A percentile compares a stretch with the other conserved stretches of the same genome.
phyloP scores from a whole-genome alignment of 1,140 invertebrate genomes.

The Chrysomallon squamiferum region DNA sequence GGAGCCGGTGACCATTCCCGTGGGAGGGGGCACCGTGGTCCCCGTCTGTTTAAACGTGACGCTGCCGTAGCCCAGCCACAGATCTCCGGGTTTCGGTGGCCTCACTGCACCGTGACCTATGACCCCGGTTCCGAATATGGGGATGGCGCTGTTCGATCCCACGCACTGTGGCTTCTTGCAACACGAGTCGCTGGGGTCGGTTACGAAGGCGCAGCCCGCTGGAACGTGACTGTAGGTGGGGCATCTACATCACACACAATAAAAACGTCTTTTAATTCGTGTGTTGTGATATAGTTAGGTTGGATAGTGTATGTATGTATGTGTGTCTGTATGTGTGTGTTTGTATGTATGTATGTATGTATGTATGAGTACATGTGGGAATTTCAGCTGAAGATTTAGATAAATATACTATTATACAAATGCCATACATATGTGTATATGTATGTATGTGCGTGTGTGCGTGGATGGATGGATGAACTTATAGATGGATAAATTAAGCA shows the following conservation, averaged over 20 bases:
- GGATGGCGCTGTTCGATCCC: slow-evolving; percentile 20
- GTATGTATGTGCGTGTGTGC: no score
- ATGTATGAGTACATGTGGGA: no score
- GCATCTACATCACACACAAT: slow-evolving; percentile 19
- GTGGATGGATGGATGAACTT: no score
- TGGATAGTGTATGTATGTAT: no score
- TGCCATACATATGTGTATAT: no score
- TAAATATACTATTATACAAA: no score
- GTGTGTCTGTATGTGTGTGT: no score
- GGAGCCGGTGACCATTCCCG: slow-evolving; percentile 4
- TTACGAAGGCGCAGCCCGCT: slow-evolving; percentile 19
- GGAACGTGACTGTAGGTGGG: slow-evolving; percentile 27
- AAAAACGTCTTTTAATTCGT: no score
- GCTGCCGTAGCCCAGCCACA: not conserved
- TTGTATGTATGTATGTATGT: no score
- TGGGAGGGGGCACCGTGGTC: slow-evolving; percentile 18
- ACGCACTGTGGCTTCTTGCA: slow-evolving; percentile 32
- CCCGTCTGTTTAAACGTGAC: slow-evolving; percentile 3
- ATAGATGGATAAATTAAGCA: no score
- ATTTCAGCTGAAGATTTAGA: no score
- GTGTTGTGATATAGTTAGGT: no score
- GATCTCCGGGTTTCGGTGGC: slow-evolving; percentile 15
- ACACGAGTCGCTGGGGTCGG: slow-evolving; percentile 32
- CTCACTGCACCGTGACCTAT: slow-evolving; percentile 22
- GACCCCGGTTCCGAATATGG: slow-evolving; percentile 16